Percentiles rank a stretch among this genome's conserved stretches.
phyloP scores from a whole-genome alignment of 64 coral and sea anemone genomes.

The Pachyseris speciosa region DNA sequence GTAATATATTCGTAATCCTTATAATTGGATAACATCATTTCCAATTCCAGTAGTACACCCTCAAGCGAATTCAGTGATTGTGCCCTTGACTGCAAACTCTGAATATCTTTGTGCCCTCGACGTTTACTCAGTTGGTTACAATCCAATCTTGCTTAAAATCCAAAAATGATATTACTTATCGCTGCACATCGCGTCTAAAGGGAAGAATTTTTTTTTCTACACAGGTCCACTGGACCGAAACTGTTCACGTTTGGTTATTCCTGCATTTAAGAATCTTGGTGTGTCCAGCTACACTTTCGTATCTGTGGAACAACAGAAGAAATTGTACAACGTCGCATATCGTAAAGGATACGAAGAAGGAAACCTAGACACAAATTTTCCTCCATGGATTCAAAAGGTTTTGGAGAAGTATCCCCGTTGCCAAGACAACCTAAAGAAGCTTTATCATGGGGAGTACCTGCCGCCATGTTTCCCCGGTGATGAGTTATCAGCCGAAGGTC shows the following conservation, averaged over 20 bases:
- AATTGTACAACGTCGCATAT: background rate
- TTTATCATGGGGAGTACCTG: slow-evolving; percentile 40
- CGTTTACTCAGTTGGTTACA: too few species aligned
- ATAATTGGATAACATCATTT: too few species aligned
- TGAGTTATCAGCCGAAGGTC: background rate
- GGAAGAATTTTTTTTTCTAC: background rate
- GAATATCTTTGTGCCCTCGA: too few species aligned
- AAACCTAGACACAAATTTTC: background rate
- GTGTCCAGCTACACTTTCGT: slow-evolving; percentile 12
- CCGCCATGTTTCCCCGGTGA: slow-evolving; percentile 49
- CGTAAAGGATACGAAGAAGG: background rate
- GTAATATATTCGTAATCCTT: too few species aligned
- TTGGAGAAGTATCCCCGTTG: slow-evolving; percentile 36
- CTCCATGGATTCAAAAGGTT: background rate
- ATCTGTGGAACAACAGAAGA: background rate
- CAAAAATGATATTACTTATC: too few species aligned
- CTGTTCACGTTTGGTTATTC: slow-evolving; percentile 21
- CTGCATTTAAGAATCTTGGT: slow-evolving; percentile 16
- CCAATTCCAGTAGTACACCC: too few species aligned
- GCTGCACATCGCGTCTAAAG: background rate
- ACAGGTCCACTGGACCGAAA: slow-evolving; percentile 2
- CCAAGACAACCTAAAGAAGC: slow-evolving; percentile 17
- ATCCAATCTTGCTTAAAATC: too few species aligned
- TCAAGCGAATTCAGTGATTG: too few species aligned
- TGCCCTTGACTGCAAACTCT: too few species aligned